Base-by-base conservation (phyloP, 1,140 invertebrate species). In the Trichogramma pretiosum region DNA sequence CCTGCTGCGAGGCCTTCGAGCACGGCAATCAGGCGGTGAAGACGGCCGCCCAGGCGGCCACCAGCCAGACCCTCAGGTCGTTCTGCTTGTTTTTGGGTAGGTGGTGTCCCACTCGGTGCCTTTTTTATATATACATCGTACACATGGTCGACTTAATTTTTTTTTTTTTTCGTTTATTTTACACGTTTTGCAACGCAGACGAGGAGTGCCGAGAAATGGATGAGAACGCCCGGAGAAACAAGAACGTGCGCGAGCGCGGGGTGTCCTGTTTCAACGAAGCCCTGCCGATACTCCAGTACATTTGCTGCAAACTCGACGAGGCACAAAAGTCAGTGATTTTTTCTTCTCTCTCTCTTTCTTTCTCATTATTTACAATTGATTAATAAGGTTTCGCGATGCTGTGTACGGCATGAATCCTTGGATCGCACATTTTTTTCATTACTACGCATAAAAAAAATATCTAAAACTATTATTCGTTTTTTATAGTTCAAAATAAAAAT, bases 211-310 rank as follows among this genome's bases (percentile, higher is more conserved):
- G 82, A 66, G 83, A 85, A 58, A 76, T 85, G 45, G 68, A 84
- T 28, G 79, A 80, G 48, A 80, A 81, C 58, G 71, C 75, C 16
- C 74, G 73, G 48, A 69, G 72, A 53, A 77, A 75, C 51, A 78
- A 74, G 58, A 77, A 72, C 59, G 75, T 77, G 11, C 77, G 75
- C 28, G 77, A 80, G 51, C 79, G 79, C 36, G 85, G 85, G 3
- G 84, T 87, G 1, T 83, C 85, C n/a, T 88, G 86, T 54, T 89
- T 88, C 66, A 89, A 89, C 61, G 89, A 94, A 74, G 83, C 88
- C 1, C 83, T 93, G 50, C 87, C 87, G 0, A 86, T 94, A 40
- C 82, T 93, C 63, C 87, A 91, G 54, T 93, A 89, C 60, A 80
- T 93, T 35, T 89, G 87, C 65, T 85, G 88, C 55, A 83, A 87